Evolutionary conservation across 2,888 invertebrate species (phyloP).

Genomic region (Stenodema calcarata): DNA sequence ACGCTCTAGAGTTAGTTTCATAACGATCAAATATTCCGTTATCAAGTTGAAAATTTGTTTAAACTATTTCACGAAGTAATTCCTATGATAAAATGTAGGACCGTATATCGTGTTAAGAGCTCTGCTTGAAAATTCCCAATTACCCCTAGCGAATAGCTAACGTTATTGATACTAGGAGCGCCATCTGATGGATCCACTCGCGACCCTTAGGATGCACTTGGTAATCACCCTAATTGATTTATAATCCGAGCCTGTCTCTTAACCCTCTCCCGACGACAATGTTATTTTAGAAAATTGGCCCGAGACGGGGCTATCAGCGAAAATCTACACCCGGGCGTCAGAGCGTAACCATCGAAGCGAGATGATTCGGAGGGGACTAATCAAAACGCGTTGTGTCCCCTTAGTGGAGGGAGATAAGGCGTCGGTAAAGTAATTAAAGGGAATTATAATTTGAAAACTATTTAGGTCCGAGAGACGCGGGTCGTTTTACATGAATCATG

Average conservation of each 20-base stretch:
- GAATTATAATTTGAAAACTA: background rate
- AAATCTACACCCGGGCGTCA: background rate
- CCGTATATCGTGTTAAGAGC: too few relatives aligned
- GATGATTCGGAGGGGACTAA: background rate
- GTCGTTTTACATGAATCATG: background rate
- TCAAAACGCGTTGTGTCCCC: background rate
- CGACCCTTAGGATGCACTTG: background rate
- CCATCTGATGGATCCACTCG: background rate
- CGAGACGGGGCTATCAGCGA: background rate
- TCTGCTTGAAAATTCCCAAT: too few relatives aligned
- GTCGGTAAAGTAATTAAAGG: background rate
- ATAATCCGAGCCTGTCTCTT: constrained; percentile 1
- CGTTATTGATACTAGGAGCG: background rate
- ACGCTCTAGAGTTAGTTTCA: too few relatives aligned
- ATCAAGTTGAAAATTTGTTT: too few relatives aligned
- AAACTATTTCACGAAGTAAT: too few relatives aligned
- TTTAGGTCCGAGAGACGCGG: background rate
- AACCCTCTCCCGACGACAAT: background rate
- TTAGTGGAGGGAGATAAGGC: background rate
- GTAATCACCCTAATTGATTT: constrained; percentile 37
- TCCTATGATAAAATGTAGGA: too few relatives aligned
- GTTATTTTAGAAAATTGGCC: constrained; percentile 28
- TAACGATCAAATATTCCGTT: too few relatives aligned
- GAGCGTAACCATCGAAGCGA: background rate
- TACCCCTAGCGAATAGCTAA: too few relatives aligned